These are phyloP conservation scores for Phoxinus dragarum DNA, from an alignment of 2,797 vertebrate genomes.

Conservation along the genomic window DNA sequence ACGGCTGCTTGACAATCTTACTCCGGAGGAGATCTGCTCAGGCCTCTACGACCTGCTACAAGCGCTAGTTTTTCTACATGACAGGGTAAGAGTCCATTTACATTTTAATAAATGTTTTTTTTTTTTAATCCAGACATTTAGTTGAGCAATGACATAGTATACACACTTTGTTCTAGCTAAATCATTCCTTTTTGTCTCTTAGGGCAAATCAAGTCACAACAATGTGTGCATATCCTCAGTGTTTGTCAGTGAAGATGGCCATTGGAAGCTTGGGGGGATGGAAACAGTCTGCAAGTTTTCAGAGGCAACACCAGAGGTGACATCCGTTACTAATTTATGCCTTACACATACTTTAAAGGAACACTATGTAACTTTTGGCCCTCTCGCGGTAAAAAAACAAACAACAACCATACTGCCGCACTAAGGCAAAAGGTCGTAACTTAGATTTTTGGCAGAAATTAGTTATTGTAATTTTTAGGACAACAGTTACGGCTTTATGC, in stretches of 20 bases:
- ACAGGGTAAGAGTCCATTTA: slow-evolving; percentile 81
- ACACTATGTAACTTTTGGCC: not conserved
- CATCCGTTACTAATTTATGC: not conserved
- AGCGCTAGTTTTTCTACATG: slow-evolving; percentile 94
- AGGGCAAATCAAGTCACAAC: slow-evolving; percentile 97
- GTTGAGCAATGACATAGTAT: not conserved
- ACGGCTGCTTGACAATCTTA: slow-evolving; percentile 82
- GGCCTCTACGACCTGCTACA: slow-evolving; percentile 93
- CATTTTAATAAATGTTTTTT: not conserved
- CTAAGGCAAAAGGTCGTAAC: too few species aligned
- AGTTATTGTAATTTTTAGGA: too few species aligned
- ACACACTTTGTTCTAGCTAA: not conserved
- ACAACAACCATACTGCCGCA: too few species aligned
- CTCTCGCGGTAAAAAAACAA: not conserved
- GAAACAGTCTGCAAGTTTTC: slow-evolving; percentile 92
- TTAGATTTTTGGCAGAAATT: too few species aligned
- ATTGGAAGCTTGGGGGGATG: slow-evolving; percentile 98
- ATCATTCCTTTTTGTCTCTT: slow-evolving; percentile 17
- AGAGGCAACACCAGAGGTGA: slow-evolving; percentile 92
- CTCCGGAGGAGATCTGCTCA: slow-evolving; percentile 91
- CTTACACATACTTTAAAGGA: not conserved
- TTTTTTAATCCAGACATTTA: not conserved
- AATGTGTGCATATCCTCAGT: slow-evolving; percentile 91
- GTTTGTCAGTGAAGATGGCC: slow-evolving; percentile 95
- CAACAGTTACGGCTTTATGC: too few species aligned